phyloP scores from a whole-genome alignment of 2,888 invertebrate genomes.

The Caenorhabditis macrosperma region DNA sequence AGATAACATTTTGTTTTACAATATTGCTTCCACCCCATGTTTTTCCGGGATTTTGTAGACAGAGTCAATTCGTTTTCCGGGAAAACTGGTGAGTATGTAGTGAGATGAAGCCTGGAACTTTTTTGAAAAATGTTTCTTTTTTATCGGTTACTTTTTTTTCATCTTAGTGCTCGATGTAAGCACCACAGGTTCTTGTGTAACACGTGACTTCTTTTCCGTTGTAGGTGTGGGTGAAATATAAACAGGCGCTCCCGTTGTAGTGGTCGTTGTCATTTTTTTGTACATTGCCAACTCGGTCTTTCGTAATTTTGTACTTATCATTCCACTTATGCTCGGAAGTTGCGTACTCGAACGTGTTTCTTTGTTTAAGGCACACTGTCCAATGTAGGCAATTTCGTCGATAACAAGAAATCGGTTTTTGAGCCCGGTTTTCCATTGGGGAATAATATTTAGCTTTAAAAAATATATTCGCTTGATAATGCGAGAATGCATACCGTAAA shows the following conservation, averaged over 20 bases:
- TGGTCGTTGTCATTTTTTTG: too few relatives aligned
- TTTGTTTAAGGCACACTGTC: conserved; percentile 64
- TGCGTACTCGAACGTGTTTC: not conserved
- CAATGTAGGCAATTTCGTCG: conserved; percentile 79
- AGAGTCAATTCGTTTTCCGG: conserved; percentile 35
- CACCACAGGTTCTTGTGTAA: too few relatives aligned
- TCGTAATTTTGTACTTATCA: too few relatives aligned
- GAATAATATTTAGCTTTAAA: conserved; percentile 92
- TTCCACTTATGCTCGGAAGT: too few relatives aligned
- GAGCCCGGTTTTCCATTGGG: conserved; percentile 83
- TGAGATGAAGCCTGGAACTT: conserved; percentile 33
- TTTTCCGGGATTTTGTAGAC: conserved; percentile 4
- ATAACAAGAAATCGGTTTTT: conserved; percentile 75
- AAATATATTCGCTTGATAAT: not conserved
- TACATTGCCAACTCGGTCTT: too few relatives aligned
- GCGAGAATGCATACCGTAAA: conserved; percentile 70
- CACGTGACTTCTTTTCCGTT: too few relatives aligned
- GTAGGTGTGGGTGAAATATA: too few relatives aligned
- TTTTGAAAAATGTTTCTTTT: conserved; percentile 35
- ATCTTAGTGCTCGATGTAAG: too few relatives aligned
- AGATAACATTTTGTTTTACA: too few relatives aligned
- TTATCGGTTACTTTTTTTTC: conserved; percentile 6
- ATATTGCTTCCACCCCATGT: too few relatives aligned
- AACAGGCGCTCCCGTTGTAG: too few relatives aligned
- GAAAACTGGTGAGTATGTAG: conserved; percentile 55